Evolutionary conservation across 2,113 vertebrate species (phyloP).

Genomic region (Recurvirostra avosetta): DNA sequence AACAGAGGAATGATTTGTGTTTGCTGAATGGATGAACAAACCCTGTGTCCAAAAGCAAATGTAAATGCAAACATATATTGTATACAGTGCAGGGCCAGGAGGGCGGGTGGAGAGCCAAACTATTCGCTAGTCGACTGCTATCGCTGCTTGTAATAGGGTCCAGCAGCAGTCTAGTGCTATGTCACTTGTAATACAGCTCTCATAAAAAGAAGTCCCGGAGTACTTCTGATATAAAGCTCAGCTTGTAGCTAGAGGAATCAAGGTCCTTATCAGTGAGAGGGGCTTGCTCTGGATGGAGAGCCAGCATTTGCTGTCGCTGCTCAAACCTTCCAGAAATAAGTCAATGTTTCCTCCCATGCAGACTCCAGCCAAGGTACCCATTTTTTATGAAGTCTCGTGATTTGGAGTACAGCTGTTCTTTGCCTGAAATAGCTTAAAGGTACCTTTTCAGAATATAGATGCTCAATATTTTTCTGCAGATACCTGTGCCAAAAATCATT

Average conservation of each 20-base stretch:
- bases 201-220: background rate
- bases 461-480: background rate
- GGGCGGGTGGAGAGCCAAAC: background rate
- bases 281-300: background rate
- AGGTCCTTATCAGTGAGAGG: background rate
- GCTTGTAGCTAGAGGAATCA: fast-evolving
- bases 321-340: background rate
- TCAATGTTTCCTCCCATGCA: background rate
- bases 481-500: background rate
- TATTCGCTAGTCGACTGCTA: fast-evolving
- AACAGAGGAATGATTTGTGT: background rate
- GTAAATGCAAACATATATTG: background rate
- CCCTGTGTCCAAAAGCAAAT: background rate
- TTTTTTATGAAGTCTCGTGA: background rate
- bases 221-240: background rate
- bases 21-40: background rate
- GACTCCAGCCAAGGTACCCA: fast-evolving
- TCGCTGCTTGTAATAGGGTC: background rate
- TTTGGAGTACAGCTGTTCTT: background rate
- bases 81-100: background rate
- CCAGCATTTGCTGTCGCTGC: background rate
- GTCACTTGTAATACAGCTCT: background rate
- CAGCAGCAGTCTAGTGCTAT: background rate
- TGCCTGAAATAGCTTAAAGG: background rate
- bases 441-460: background rate